These are phyloP conservation scores for Hydropotes inermis DNA, from an alignment of 2,113 vertebrate genomes.

Conservation along the genomic window DNA sequence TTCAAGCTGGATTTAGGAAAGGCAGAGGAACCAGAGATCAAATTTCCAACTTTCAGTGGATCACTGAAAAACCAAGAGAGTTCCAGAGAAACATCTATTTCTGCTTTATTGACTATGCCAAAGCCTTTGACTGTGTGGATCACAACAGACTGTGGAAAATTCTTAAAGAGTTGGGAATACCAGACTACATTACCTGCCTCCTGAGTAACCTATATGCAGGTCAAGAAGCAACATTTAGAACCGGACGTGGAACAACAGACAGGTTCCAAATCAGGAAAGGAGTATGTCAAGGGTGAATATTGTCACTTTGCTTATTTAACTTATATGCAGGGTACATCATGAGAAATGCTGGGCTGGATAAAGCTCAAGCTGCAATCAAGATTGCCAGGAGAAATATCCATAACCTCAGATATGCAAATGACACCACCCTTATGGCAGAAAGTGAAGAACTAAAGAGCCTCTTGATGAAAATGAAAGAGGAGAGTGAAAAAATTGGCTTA, in stretches of 20 bases:
- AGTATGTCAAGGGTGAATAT: not conserved
- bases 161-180: not conserved
- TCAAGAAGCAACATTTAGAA: not conserved
- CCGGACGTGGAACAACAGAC: not conserved
- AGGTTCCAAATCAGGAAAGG: not conserved
- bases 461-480: not conserved
- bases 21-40: not conserved
- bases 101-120: not conserved
- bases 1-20: not conserved
- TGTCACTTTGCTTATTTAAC: not conserved
- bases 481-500: not conserved
- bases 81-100: not conserved
- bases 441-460: not conserved
- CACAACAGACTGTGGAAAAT: not conserved
- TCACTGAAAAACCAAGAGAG: not conserved
- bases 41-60: not conserved
- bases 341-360: not conserved
- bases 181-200: not conserved
- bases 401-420: not conserved
- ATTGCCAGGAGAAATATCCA: not conserved
- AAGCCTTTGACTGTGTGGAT: not conserved
- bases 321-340: not conserved
- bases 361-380: not conserved
- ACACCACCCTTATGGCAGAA: not conserved
- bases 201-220: not conserved